Base-by-base conservation (phyloP, 2,888 invertebrate species). In the Drosophila pegasa region DNA sequence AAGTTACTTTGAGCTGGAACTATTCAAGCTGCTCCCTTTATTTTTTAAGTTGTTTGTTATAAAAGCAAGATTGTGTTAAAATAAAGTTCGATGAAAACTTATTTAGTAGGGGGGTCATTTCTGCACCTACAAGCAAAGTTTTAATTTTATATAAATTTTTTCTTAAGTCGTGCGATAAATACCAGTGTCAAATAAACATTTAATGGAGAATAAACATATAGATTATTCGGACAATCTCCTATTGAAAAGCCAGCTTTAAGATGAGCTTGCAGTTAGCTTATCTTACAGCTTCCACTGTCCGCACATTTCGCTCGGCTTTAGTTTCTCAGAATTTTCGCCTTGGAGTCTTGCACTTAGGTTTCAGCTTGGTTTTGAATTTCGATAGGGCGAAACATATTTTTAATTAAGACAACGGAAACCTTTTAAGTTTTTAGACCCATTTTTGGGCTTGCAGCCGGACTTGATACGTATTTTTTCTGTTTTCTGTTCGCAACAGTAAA, bases 361-460 rank as follows among this genome's bases (percentile, higher is more conserved):
- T 70, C 51, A 20, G 31, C 56, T 8, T 37, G 68, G 62, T 51
- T 64, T 85, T 54, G 65, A 65, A 76, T 82, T 76, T 74, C 63
- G 70, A 73, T 54, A 43, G 47, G 60, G 59, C 38, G 55, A 18
- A 67, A 56, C 72, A 62, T 70, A 70, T 52, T 76, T 85, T 77
- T 85, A 85, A 85, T 88, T 89, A 88, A 86, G 70, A 87, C 84
- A 89, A 73, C 87, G 68, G 87, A 89, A 85, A 74, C 89, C 88
- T 86, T 88, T 82, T 71, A 85, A 79, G 75, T 74, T 70, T 14
- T 14, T 33, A 20, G 38, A 38, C 20, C 48, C 37, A 54, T 48
- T 67, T 25, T 16, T 33, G 31, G 35, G 37, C 18, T 55, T 55
- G 40, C 18, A 55, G 67, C 41, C 38, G 55, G 50, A 56, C 27